Evolutionary conservation across 2,888 invertebrate genomes (phyloP), one percentile per base, ranked within the genome.

Genomic region (Esperia sulphurella): DNA sequence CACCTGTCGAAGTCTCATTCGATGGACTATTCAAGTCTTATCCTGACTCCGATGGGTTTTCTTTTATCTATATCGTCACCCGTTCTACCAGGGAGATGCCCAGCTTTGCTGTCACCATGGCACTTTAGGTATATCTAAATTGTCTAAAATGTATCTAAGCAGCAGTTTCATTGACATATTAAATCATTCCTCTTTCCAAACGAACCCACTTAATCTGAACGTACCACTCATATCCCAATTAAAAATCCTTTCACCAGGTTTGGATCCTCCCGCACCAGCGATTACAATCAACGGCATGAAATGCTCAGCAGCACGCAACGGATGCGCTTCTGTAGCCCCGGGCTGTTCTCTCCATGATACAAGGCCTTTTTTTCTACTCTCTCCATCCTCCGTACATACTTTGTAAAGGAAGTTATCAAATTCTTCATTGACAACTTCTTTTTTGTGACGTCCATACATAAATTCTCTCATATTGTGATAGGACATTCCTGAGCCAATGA

Each of bases 391-490:
- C 0, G 83, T 81, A 48, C 87, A 89, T 0, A 80, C 71, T 52
- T 64, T 71, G n/a, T 72, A 64, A 21, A 89, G 61, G 60, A 72
- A 89, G 7, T 80, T 74, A 60, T 89, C 89, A 73, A 89, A 89
- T 7, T 81, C 80, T 35, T 70, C 60, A 57, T 89, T 89, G 0
- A 88, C 68, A 14, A 87, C 82, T 3, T 54, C 50, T 0, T 68
- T 58, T 6, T 59, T 55, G 6, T 68, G 12, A 38, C 77, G 57
- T 3, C 65, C 63, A 0, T 51, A 62, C 61, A 58, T 73, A 46
- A 89, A 89, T 45, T 81, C 82, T 49, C 83, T 70, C 89, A 89
- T 89, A 42, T 89, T 89, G 41, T 89, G 89, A 39, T 84, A 89
- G 0, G 88, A 87, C 89, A 89, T 89, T 0, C 89, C 89, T 0